Percentiles rank a stretch among this genome's conserved stretches.
Conservation (phyloP, 1,140 invertebrate species). For the Geopemphigus sp. region DNA sequence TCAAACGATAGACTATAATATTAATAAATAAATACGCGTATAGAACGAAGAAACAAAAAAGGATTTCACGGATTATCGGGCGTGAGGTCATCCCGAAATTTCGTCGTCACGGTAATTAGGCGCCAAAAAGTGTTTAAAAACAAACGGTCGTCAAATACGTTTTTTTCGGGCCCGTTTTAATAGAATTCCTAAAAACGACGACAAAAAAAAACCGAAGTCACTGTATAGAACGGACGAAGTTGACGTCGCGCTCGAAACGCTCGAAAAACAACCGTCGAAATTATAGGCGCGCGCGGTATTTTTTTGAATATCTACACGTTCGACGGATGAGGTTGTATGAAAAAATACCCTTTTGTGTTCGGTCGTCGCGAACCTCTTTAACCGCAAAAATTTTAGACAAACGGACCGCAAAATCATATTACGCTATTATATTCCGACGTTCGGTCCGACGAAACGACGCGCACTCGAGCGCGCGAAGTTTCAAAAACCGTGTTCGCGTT, state of each 20-base stretch:
- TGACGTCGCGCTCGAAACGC: background rate
- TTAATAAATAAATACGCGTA: background rate
- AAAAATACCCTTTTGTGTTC: background rate
- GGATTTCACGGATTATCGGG: background rate
- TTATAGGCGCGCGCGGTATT: background rate
- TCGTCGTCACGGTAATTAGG: background rate
- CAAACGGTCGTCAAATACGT: background rate
- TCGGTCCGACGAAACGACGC: too few species aligned
- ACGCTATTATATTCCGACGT: too few species aligned
- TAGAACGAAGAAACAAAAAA: background rate
- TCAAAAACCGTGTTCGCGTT: background rate
- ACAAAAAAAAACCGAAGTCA: background rate
- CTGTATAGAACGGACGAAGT: background rate
- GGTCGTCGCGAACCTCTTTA: background rate
- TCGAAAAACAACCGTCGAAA: background rate
- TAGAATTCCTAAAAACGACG: background rate
- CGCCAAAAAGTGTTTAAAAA: background rate
- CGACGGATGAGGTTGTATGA: background rate
- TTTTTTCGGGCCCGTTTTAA: background rate
- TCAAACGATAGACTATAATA: background rate
- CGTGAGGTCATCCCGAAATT: background rate
- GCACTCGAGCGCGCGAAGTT: too few species aligned
- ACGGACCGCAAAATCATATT: background rate
- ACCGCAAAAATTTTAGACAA: conserved; percentile 4
- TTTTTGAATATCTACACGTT: background rate